phyloP scores from a whole-genome alignment of 2,797 vertebrate species.

The Pelobates cultripes region DNA sequence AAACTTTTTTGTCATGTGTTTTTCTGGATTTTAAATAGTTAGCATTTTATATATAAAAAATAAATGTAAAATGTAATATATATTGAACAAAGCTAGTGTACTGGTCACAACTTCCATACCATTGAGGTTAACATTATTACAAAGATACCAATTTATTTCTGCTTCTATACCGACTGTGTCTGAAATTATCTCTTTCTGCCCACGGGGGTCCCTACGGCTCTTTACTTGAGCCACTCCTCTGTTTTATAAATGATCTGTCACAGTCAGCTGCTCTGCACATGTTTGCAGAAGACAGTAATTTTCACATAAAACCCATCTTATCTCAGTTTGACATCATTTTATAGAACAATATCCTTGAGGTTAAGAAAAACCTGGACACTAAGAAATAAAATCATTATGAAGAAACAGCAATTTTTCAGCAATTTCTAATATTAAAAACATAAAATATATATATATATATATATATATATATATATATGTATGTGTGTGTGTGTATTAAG shows the following conservation, averaged over 20 bases:
- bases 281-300: background rate
- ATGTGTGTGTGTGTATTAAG: too few relatives aligned
- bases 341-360: background rate
- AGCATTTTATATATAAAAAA: too few relatives aligned
- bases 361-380: background rate
- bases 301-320: background rate
- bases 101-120: too few relatives aligned
- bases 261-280: slow-evolving; percentile 4
- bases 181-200: background rate
- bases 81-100: too few relatives aligned
- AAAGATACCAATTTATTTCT: background rate
- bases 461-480: too few relatives aligned
- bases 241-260: background rate
- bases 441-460: too few relatives aligned
- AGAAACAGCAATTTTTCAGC: too few relatives aligned
- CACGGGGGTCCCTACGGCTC: background rate
- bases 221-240: background rate
- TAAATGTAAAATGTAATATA: too few relatives aligned
- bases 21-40: too few relatives aligned
- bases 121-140: background rate
- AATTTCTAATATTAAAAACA: too few relatives aligned
- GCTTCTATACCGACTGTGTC: background rate
- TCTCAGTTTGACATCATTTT: background rate
- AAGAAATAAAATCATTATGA: too few relatives aligned
- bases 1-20: too few relatives aligned